Base-by-base conservation (phyloP, 2,888 invertebrate genomes). In the Orthosia gothica region DNA sequence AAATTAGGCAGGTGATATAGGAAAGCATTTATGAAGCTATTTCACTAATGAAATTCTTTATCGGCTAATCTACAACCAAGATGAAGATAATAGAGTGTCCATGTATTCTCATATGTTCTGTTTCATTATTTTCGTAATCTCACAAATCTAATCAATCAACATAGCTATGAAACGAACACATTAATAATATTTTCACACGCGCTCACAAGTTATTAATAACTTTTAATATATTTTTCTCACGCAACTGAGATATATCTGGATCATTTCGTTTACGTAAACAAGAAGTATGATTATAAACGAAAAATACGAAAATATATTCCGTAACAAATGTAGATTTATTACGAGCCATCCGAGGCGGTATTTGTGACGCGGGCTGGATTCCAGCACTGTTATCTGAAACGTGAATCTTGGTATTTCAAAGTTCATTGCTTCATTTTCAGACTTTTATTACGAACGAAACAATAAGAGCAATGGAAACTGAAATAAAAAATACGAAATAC, bases 251-350 rank as follows among this genome's bases (percentile, higher is more conserved):
- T 62, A 84, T 76, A 26, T 47, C 64, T 73, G 82, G 78, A 81
- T 71, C 23, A 62, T 84, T 84, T 57, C 64, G 58, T 70, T 32
- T 70, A 61, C 70, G 73, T 82, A 71, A 84, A 74, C 71, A 78
- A 66, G 69, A 84, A 65, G 69, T 40, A 72, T 62, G 74, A 79
- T 76, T 70, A 69, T 64, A 72, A 74, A 74, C 57, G 74, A 82
- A 85, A 78, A 68, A 70, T 70, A 55, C 55, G 49, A 68, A 82
- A 82, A 83, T 78, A 83, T 70, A 74, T 85, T 62, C 16, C 3
- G 74, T 74, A 63, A 73, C 82, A 75, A 85, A 83, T 74, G 74
- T 77, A 61, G 70, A 85, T 82, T 83, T 83, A 83, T 85, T 74
- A 82, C 74, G 65, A 74, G 82, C 61, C 67, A 82, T 72, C 61